These are phyloP conservation scores for Danaus chrysippus DNA, from an alignment of 2,888 invertebrate species.

Conservation along the genomic window DNA sequence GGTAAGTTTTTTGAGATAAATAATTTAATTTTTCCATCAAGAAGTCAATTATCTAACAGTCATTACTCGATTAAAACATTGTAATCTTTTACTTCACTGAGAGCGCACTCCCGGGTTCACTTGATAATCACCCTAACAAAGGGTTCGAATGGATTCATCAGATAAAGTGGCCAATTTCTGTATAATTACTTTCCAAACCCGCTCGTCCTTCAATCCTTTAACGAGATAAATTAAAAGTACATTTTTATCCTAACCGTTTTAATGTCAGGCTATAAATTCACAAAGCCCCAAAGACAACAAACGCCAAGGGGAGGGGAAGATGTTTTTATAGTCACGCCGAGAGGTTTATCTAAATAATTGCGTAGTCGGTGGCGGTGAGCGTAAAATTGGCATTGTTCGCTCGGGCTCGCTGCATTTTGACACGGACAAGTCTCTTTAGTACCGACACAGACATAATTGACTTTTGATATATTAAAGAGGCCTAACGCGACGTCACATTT, in stretches of 20 bases:
- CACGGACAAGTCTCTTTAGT: constrained; percentile 35
- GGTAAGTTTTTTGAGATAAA: constrained; percentile 78
- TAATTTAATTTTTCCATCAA: neutral
- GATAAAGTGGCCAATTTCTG: constrained; percentile 77
- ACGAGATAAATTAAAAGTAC: constrained; percentile 80
- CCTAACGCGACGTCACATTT: neutral
- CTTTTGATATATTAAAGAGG: constrained; percentile 28
- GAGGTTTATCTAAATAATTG: constrained; percentile 80
- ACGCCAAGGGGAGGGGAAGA: constrained; percentile 69
- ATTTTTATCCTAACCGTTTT: constrained; percentile 76
- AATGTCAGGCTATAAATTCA: constrained; percentile 74
- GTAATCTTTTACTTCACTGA: constrained; percentile 68
- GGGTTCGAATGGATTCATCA: constrained; percentile 76
- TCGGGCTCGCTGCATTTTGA: constrained; percentile 38
- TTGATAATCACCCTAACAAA: constrained; percentile 62
- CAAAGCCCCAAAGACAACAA: constrained; percentile 78
- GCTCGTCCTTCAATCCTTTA: constrained; percentile 78
- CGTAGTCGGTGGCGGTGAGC: constrained; percentile 76
- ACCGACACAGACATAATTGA: constrained; percentile 30
- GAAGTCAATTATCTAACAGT: neutral
- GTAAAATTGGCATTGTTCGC: constrained; percentile 75
- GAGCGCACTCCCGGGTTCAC: constrained; percentile 65
- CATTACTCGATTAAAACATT: constrained; percentile 53
- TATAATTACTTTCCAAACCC: constrained; percentile 77
- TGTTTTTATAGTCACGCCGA: constrained; percentile 78